phyloP scores from a whole-genome alignment of 2,113 vertebrate genomes.

The Otis tarda region DNA sequence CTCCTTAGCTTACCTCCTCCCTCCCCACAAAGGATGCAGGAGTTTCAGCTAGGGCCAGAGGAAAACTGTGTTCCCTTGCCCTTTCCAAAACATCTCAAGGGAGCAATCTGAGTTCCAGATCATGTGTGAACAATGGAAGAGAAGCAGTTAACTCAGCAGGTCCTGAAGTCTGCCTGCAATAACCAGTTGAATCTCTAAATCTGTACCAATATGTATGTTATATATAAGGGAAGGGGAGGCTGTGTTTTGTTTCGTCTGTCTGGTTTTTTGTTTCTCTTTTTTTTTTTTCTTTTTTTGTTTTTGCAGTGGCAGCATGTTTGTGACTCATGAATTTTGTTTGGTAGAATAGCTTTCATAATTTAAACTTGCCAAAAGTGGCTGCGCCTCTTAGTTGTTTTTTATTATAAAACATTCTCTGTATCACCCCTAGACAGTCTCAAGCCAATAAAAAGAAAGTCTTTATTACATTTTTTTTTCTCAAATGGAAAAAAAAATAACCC shows the following conservation, averaged over 20 bases:
- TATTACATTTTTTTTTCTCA: conserved; percentile 30
- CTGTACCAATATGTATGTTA: background rate
- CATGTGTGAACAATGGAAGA: background rate
- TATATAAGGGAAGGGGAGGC: background rate
- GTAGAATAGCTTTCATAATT: conserved; percentile 58
- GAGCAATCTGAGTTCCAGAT: background rate
- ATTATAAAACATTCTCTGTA: conserved; percentile 39
- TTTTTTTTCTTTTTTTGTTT: background rate
- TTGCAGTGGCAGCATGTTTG: background rate
- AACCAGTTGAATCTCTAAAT: background rate
- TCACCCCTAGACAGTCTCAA: conserved; percentile 6
- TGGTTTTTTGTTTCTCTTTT: background rate
- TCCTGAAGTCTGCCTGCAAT: background rate
- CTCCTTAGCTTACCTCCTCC: background rate
- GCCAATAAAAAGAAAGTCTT: conserved; percentile 51
- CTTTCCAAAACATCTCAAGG: background rate
- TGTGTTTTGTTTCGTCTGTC: background rate
- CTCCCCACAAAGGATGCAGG: background rate
- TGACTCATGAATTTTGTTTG: conserved; percentile 37
- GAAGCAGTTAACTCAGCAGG: background rate
- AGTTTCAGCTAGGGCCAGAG: background rate
- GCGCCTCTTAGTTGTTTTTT: background rate
- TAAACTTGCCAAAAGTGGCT: conserved; percentile 19
- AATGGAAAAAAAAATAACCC: conserved; percentile 27
- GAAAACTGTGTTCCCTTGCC: background rate